Conservation (phyloP, 2,888 invertebrate genomes). For the Drepanosiphum platanoidis region DNA sequence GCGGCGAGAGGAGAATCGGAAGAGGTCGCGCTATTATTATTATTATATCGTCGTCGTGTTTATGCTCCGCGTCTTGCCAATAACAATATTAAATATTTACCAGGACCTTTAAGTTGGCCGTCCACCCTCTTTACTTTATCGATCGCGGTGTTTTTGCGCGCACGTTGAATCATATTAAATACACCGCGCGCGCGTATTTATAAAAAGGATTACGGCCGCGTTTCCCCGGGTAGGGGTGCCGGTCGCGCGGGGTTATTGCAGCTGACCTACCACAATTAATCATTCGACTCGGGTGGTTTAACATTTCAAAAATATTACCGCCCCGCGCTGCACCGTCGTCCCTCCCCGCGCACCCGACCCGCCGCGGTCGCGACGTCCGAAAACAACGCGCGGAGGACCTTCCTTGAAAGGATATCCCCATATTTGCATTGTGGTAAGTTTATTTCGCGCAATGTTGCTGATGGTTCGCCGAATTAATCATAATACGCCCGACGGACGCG, state of each 20-base stretch:
- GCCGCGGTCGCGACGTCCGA: slow-evolving; percentile 1
- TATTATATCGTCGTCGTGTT: neutral
- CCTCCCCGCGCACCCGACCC: neutral
- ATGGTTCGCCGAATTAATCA: neutral
- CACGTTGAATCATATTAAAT: too few relatives aligned
- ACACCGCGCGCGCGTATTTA: neutral
- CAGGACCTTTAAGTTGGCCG: slow-evolving; percentile 37
- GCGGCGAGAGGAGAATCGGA: neutral
- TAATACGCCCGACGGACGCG: too few relatives aligned
- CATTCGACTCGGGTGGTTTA: slow-evolving; percentile 19
- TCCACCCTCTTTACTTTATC: slow-evolving; percentile 40
- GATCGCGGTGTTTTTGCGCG: slow-evolving; percentile 8
- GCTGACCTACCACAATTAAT: slow-evolving; percentile 52
- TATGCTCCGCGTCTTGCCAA: slow-evolving; percentile 34
- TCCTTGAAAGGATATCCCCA: neutral
- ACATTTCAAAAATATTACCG: slow-evolving; percentile 35
- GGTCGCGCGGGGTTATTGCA: slow-evolving; percentile 5
- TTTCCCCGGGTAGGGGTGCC: neutral
- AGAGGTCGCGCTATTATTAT: neutral
- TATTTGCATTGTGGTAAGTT: slow-evolving; percentile 14
- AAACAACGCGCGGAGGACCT: neutral
- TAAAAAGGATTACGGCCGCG: slow-evolving; percentile 35
- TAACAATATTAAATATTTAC: slow-evolving; percentile 60
- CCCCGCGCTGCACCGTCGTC: neutral
- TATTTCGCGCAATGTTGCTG: neutral